These are phyloP conservation scores for Podarcis muralis DNA, from an alignment of 2,113 vertebrate genomes.

Conservation along the genomic window DNA sequence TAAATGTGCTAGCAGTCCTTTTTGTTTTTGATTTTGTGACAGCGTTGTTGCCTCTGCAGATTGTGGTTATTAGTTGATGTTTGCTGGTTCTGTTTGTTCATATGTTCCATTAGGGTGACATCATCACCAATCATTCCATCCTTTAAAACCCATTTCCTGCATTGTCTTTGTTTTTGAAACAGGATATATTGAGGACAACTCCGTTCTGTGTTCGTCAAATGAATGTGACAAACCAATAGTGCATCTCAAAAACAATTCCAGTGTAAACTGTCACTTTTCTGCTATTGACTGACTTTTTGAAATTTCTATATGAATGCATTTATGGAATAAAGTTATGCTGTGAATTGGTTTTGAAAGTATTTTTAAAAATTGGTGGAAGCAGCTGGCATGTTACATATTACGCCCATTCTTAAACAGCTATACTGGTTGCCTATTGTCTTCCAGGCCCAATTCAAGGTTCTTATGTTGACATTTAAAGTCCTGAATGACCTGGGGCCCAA, in stretches of 20 bases:
- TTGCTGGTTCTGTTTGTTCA: constrained; percentile 45
- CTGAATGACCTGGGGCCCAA: too few species aligned
- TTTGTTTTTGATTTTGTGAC: constrained; percentile 44
- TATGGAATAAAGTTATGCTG: background rate
- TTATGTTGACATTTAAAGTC: too few species aligned
- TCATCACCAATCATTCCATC: background rate
- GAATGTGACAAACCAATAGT: constrained; percentile 19
- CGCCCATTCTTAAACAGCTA: too few species aligned
- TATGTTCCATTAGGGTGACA: constrained; percentile 20
- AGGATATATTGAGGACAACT: background rate
- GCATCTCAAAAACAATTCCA: background rate
- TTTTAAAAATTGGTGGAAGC: background rate
- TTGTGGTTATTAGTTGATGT: constrained; percentile 35
- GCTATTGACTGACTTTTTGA: background rate
- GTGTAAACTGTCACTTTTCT: background rate
- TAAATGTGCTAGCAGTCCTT: constrained; percentile 21
- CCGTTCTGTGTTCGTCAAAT: background rate
- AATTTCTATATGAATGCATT: background rate
- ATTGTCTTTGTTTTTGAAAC: background rate
- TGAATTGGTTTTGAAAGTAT: background rate
- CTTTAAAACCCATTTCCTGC: background rate
- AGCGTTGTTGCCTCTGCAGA: background rate
- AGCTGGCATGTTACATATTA: too few species aligned
- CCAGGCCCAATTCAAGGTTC: too few species aligned
- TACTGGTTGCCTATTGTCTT: too few species aligned